These are phyloP conservation scores for Eupithecia insigniata DNA, from an alignment of 2,888 invertebrate genomes.

Conservation along the genomic window DNA sequence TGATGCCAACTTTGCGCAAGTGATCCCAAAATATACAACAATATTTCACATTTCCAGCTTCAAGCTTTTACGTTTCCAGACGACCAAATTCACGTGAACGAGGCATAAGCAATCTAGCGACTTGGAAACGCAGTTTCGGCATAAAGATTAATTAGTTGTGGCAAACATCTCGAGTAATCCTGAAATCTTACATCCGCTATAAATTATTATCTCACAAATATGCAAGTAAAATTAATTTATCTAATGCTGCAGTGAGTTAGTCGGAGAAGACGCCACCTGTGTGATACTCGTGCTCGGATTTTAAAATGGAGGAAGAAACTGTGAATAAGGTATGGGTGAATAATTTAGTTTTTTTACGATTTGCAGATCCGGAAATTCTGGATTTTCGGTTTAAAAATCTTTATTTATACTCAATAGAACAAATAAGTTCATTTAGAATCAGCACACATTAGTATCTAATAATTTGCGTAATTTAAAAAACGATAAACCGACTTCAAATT, in stretches of 20 bases:
- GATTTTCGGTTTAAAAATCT: too few relatives aligned
- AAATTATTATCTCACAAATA: slow-evolving; percentile 76
- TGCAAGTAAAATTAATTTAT: slow-evolving; percentile 72
- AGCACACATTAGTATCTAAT: too few relatives aligned
- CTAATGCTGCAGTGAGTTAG: slow-evolving; percentile 63
- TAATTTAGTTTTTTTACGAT: too few relatives aligned
- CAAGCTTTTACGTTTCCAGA: slow-evolving; percentile 32
- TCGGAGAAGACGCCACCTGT: slow-evolving; percentile 58
- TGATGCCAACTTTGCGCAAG: background rate
- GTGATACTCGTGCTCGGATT: slow-evolving; percentile 49
- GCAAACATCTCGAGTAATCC: slow-evolving; percentile 75
- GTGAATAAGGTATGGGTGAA: slow-evolving; percentile 55
- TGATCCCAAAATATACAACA: slow-evolving; percentile 9
- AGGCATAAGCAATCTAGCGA: slow-evolving; percentile 62
- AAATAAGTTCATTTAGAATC: too few relatives aligned
- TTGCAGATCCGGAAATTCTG: too few relatives aligned
- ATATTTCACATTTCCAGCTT: slow-evolving; percentile 10
- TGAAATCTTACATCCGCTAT: slow-evolving; percentile 75
- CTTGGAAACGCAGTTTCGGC: slow-evolving; percentile 69
- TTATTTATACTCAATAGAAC: too few relatives aligned
- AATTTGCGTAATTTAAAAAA: too few relatives aligned
- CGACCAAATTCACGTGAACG: slow-evolving; percentile 60
- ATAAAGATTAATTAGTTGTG: slow-evolving; percentile 76
- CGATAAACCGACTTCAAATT: too few relatives aligned
- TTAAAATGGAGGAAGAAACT: slow-evolving; percentile 58